Evolutionary conservation across 2,888 invertebrate species (phyloP).

Genomic region (Crepidodera aurea): DNA sequence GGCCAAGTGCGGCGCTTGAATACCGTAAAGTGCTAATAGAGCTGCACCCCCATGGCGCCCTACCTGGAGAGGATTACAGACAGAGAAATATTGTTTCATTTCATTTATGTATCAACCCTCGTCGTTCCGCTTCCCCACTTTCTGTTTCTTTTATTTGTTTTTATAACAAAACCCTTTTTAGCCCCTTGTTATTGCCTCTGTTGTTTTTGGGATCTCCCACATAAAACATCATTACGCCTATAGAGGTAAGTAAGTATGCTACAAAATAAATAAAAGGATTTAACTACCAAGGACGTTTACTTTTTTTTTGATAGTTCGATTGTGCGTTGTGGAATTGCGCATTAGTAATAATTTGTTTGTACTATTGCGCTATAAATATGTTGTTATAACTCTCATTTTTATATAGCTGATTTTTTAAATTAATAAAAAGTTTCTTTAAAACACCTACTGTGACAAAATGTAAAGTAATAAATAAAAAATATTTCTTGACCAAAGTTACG

Average conservation of each 20-base stretch:
- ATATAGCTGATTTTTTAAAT: no score
- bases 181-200: slow-evolving; percentile 39
- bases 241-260: slow-evolving; percentile 6
- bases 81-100: slow-evolving; percentile 51
- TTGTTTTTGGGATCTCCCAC: slow-evolving; percentile 32
- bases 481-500: no score
- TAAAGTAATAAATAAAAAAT: no score
- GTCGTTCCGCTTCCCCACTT: slow-evolving; percentile 31
- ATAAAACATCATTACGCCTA: slow-evolving; percentile 31
- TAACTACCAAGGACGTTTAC: no score
- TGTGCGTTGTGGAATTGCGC: no score
- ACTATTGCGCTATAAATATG: no score
- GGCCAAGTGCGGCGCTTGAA: slow-evolving; percentile 46
- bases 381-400: no score
- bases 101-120: slow-evolving; percentile 46
- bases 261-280: neutral
- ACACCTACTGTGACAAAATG: no score
- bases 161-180: slow-evolving; percentile 40
- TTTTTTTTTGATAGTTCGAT: no score
- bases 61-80: slow-evolving; percentile 48
- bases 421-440: no score
- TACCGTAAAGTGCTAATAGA: slow-evolving; percentile 52
- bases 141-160: slow-evolving; percentile 41
- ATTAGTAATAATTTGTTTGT: no score
- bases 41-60: slow-evolving; percentile 44